phyloP scores from a whole-genome alignment of 2,113 vertebrate genomes.

The Donacobius atricapilla region DNA sequence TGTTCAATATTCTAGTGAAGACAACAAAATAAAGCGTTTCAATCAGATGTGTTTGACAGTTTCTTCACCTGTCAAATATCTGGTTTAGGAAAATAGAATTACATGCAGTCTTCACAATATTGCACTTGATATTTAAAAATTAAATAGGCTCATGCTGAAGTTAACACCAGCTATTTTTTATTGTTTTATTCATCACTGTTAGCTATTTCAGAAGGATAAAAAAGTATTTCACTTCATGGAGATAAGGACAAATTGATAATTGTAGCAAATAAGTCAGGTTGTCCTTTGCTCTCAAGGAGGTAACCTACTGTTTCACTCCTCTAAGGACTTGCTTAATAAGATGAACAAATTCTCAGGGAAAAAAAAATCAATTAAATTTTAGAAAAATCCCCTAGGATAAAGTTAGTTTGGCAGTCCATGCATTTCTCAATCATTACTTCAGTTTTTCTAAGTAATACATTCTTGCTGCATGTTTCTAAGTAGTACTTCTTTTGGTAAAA shows the following conservation, averaged over 20 bases:
- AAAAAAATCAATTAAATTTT: slow-evolving; percentile 76
- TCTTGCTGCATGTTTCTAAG: slow-evolving; percentile 60
- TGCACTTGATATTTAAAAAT: slow-evolving; percentile 37
- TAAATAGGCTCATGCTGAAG: neutral
- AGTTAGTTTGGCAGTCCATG: slow-evolving; percentile 63
- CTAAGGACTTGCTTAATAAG: slow-evolving; percentile 74
- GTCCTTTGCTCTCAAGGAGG: slow-evolving; percentile 69
- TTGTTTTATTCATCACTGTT: slow-evolving; percentile 46
- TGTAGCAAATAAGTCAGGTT: slow-evolving; percentile 65
- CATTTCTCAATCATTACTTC: slow-evolving; percentile 67
- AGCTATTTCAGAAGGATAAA: slow-evolving; percentile 47
- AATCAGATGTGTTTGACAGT: neutral
- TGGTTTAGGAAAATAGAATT: slow-evolving; percentile 14
- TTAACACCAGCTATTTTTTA: slow-evolving; percentile 32
- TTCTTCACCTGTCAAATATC: slow-evolving; percentile 7
- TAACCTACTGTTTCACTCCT: slow-evolving; percentile 70
- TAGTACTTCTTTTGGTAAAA: slow-evolving; percentile 38
- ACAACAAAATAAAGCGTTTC: slow-evolving; percentile 12
- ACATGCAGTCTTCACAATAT: slow-evolving; percentile 1
- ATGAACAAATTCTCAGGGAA: slow-evolving; percentile 55
- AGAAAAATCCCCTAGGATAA: slow-evolving; percentile 71
- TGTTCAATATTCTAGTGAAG: slow-evolving; percentile 16
- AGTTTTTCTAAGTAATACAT: slow-evolving; percentile 54
- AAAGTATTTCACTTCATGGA: slow-evolving; percentile 57
- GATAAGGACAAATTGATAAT: slow-evolving; percentile 60